Conservation (phyloP, 1,140 invertebrate genomes). For the Trichonephila clavata region DNA sequence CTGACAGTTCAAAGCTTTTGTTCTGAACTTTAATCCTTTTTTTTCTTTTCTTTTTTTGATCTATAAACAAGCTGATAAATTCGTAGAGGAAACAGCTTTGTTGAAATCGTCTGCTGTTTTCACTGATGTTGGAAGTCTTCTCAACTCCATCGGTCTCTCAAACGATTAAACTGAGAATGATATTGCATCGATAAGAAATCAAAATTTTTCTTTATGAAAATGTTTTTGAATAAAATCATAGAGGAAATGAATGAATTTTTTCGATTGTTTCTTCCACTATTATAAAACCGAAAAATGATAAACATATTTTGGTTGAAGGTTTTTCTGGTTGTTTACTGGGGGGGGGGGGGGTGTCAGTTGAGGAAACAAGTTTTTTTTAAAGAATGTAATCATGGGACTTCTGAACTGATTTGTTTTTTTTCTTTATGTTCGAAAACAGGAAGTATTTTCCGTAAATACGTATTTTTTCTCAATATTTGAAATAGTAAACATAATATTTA, state of each 20-base stretch:
- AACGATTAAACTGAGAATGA: background rate
- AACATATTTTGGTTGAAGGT: background rate
- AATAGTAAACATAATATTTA: no score
- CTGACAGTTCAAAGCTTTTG: background rate
- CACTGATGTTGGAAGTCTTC: background rate
- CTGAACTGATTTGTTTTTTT: no score
- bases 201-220: background rate
- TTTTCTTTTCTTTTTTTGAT: background rate
- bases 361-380: no score
- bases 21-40: background rate
- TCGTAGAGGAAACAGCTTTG: background rate
- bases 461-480: no score
- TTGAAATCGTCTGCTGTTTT: background rate
- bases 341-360: no score
- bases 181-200: background rate
- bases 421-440: no score
- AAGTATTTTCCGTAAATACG: no score
- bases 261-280: background rate
- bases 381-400: no score
- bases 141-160: background rate
- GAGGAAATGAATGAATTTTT: background rate
- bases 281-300: background rate
- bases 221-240: background rate
- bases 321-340: no score
- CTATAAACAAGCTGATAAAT: slow-evolving; percentile 7